phyloP scores from a whole-genome alignment of 2,113 vertebrate species.

The Corythaixoides concolor region DNA sequence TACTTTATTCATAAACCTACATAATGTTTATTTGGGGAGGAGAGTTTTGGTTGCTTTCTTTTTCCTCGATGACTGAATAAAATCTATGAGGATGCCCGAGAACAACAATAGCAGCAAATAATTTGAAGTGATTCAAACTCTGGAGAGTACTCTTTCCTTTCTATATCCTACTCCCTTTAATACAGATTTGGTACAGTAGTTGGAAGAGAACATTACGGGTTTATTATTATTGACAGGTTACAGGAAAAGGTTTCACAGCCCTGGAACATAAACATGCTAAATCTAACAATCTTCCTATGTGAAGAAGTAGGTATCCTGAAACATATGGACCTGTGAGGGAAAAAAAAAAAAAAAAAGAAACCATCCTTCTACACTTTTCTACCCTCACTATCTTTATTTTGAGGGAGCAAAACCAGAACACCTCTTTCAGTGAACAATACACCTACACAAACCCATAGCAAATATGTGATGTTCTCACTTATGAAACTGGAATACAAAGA shows the following conservation, averaged over 20 bases:
- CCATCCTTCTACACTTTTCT: not conserved
- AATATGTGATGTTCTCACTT: not conserved
- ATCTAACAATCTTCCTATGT: not conserved
- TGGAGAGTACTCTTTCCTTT: not conserved
- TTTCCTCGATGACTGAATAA: not conserved
- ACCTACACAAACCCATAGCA: not conserved
- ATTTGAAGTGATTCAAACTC: not conserved
- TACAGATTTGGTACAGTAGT: not conserved
- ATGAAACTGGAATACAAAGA: not conserved
- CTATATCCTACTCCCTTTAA: not conserved
- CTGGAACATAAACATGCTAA: not conserved
- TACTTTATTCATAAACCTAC: not conserved
- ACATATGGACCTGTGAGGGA: not conserved
- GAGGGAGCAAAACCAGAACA: not conserved
- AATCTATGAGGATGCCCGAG: not conserved
- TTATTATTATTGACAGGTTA: not conserved
- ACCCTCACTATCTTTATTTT: not conserved
- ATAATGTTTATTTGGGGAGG: not conserved
- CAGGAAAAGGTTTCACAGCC: not conserved
- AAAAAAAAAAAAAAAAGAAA: not conserved
- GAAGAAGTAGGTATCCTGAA: not conserved
- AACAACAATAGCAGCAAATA: not conserved
- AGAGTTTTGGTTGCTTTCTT: not conserved
- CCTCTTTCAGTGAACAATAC: not conserved
- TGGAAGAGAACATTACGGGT: not conserved